These are phyloP conservation scores for Sceliomorpha sp. DNA, from an alignment of 2,888 invertebrate species.

Conservation along the genomic window DNA sequence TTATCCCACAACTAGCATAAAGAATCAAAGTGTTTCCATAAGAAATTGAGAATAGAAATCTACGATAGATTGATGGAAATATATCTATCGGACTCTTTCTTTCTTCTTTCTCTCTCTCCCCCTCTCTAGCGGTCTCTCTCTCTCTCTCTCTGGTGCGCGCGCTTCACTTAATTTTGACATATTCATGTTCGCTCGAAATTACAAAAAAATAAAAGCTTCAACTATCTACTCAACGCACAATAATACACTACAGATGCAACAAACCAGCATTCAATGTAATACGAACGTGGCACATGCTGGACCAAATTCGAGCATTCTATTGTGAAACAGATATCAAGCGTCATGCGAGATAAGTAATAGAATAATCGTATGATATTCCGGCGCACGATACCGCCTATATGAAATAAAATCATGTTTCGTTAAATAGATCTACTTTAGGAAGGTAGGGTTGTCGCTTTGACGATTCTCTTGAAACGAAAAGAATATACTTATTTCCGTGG, in stretches of 20 bases:
- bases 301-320: conserved; percentile 45
- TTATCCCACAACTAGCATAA: too few relatives aligned
- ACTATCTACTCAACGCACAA: conserved; percentile 42
- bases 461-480: too few relatives aligned
- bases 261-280: conserved; percentile 41
- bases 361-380: conserved; percentile 44
- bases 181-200: conserved; percentile 24
- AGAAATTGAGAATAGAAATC: too few relatives aligned
- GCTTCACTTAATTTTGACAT: conserved; percentile 8
- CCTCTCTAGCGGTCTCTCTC: too few relatives aligned
- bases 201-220: conserved; percentile 29
- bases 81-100: too few relatives aligned
- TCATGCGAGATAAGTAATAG: conserved; percentile 56
- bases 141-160: too few relatives aligned
- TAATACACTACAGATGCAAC: conserved; percentile 44
- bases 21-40: too few relatives aligned
- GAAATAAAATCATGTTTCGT: conserved; percentile 41
- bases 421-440: conserved; percentile 71
- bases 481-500: too few relatives aligned
- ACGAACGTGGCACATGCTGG: conserved; percentile 46
- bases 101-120: too few relatives aligned
- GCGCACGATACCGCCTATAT: conserved; percentile 27
- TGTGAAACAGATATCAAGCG: conserved; percentile 50
- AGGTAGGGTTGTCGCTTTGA: too few relatives aligned
- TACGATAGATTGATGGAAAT: too few relatives aligned